Percentiles rank a stretch among this genome's conserved stretches.
Evolutionary conservation across 2,888 invertebrate genomes (phyloP).

Genomic region (Tachystola acroxantha): DNA sequence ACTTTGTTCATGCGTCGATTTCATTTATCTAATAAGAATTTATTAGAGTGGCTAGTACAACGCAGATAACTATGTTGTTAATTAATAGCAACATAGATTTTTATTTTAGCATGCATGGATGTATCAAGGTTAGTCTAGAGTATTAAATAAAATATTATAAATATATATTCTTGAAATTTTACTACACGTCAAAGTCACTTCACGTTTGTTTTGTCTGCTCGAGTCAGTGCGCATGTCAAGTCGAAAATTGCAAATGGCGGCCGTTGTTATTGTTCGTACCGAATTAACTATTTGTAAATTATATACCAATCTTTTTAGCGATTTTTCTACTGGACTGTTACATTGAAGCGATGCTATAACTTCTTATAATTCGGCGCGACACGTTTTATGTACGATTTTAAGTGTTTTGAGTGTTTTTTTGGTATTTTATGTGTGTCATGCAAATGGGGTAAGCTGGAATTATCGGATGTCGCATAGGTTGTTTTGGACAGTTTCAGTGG

Average conservation of each 20-base stretch:
- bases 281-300: slow-evolving; percentile 85
- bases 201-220: slow-evolving; percentile 65
- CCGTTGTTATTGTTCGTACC: slow-evolving; percentile 99
- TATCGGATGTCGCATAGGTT: slow-evolving; percentile 78
- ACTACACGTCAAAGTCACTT: slow-evolving; percentile 47
- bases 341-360: slow-evolving; percentile 73
- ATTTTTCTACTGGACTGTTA: slow-evolving; percentile 78
- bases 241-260: slow-evolving; percentile 98
- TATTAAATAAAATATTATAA: too few relatives aligned
- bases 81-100: too few relatives aligned
- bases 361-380: slow-evolving; percentile 68
- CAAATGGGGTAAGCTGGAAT: slow-evolving; percentile 84
- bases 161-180: too few relatives aligned
- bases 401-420: slow-evolving; percentile 77
- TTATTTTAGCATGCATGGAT: too few relatives aligned
- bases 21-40: too few relatives aligned
- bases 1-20: slow-evolving; percentile 42
- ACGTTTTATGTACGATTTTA: slow-evolving; percentile 73
- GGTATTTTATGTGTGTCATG: slow-evolving; percentile 85
- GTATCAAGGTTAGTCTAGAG: too few relatives aligned
- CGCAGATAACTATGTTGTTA: too few relatives aligned
- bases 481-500: slow-evolving; percentile 76
- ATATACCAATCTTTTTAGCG: slow-evolving; percentile 82
- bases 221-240: slow-evolving; percentile 84
- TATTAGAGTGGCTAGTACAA: too few relatives aligned